Evolutionary conservation across 2,797 vertebrate species (phyloP).

Genomic region (Meriones psammophilus): DNA sequence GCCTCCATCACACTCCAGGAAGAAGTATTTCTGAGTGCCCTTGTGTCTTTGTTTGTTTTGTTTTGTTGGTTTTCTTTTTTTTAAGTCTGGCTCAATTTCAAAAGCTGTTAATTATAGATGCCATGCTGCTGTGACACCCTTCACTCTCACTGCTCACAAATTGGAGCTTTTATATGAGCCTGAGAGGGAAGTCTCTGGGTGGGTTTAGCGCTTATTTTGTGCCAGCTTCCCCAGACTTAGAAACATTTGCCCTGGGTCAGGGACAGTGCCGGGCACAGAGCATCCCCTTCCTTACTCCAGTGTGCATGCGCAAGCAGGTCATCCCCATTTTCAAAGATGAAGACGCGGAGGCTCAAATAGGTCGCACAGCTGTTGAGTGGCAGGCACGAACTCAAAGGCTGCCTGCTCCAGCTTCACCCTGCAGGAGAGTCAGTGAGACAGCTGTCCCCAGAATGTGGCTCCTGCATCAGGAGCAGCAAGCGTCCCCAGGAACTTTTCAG

Average conservation of each 20-base stretch:
- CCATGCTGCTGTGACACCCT: not conserved
- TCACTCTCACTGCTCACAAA: conserved; percentile 35
- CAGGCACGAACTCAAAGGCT: not conserved
- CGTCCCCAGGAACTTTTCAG: conserved; percentile 12
- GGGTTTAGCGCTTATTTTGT: not conserved
- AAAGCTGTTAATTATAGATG: conserved; percentile 49
- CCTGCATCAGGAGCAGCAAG: conserved; percentile 1
- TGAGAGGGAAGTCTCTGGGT: not conserved
- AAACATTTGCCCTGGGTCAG: not conserved
- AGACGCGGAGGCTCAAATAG: conserved; percentile 4
- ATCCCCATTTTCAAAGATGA: conserved; percentile 11
- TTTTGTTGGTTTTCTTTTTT: not conserved
- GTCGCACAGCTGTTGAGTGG: not conserved
- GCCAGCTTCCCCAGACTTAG: conserved; percentile 39
- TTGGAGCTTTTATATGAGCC: not conserved
- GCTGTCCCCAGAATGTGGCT: not conserved
- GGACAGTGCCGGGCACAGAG: not conserved
- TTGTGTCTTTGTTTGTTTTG: not conserved
- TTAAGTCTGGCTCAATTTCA: conserved; percentile 68
- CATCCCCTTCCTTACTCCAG: not conserved
- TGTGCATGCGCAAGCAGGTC: not conserved
- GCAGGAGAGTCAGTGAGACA: not conserved
- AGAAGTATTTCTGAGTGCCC: not conserved
- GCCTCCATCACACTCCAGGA: not conserved
- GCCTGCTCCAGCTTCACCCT: not conserved